phyloP scores from a whole-genome alignment of 2,113 vertebrate genomes.

The Apus apus region DNA sequence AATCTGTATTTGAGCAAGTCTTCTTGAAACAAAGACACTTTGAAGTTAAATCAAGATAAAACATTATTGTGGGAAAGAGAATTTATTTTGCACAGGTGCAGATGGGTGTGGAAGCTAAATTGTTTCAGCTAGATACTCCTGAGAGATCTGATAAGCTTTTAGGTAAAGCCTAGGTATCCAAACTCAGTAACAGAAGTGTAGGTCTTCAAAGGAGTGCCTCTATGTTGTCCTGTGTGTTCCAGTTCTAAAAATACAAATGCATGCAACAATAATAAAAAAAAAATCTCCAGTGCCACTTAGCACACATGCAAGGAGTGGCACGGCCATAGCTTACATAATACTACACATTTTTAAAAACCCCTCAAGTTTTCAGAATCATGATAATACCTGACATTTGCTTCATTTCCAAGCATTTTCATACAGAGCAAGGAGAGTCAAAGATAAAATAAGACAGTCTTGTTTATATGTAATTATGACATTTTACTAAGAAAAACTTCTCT shows the following conservation, averaged over 20 bases:
- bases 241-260: neutral
- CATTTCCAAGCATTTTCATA: neutral
- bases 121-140: constrained; percentile 26
- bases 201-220: neutral
- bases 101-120: constrained; percentile 46
- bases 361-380: neutral
- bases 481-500: neutral
- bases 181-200: neutral
- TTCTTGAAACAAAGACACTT: constrained; percentile 39
- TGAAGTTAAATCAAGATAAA: constrained; percentile 66
- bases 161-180: neutral
- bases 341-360: neutral
- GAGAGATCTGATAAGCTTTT: constrained; percentile 38
- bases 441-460: neutral
- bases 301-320: neutral
- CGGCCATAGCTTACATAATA: neutral
- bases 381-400: neutral
- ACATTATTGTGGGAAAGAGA: constrained; percentile 38
- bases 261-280: neutral
- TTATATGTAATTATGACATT: neutral
- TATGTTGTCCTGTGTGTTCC: neutral
- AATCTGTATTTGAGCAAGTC: constrained; percentile 13
- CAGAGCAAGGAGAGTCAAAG: neutral
- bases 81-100: constrained; percentile 60
- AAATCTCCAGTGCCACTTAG: neutral